Conservation (phyloP, 2,113 vertebrate genomes). For the Thermophis baileyi region DNA sequence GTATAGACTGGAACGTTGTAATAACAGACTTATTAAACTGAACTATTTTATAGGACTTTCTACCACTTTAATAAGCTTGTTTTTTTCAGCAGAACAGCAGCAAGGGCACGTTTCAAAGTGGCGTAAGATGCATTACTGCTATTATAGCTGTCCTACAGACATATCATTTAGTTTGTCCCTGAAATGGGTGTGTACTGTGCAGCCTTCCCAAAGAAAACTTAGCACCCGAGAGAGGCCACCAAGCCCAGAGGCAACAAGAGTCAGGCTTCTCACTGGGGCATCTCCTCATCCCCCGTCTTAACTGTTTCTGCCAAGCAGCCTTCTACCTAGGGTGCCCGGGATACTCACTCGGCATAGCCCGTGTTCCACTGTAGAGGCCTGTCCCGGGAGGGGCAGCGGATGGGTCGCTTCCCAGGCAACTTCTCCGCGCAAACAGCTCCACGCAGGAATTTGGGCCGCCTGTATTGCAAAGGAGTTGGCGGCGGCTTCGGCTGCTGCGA, state of each 20-base stretch:
- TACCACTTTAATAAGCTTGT: background rate
- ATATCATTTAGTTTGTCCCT: background rate
- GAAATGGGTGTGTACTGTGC: too few relatives aligned
- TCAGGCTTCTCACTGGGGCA: background rate
- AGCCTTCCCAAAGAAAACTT: background rate
- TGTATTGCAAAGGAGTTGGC: conserved; percentile 48
- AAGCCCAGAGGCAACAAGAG: background rate
- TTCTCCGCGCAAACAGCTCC: conserved; percentile 26
- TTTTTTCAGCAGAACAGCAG: background rate
- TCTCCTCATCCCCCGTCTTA: background rate
- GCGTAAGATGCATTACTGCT: background rate
- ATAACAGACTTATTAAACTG: background rate
- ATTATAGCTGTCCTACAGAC: background rate
- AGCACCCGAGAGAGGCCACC: background rate
- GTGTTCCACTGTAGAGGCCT: conserved; percentile 64
- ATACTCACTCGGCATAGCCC: conserved; percentile 75
- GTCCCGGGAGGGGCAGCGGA: conserved; percentile 56
- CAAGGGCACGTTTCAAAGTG: background rate
- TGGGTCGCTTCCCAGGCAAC: conserved; percentile 33
- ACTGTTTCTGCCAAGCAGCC: background rate
- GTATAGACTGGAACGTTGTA: background rate
- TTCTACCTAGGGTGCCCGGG: background rate
- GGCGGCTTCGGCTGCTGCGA: background rate
- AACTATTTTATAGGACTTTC: background rate
- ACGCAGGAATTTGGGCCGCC: conserved; percentile 67